Percentiles rank a stretch among this genome's conserved stretches.
phyloP scores from a whole-genome alignment of 2,888 invertebrate genomes.

The Gastrophysa polygoni region DNA sequence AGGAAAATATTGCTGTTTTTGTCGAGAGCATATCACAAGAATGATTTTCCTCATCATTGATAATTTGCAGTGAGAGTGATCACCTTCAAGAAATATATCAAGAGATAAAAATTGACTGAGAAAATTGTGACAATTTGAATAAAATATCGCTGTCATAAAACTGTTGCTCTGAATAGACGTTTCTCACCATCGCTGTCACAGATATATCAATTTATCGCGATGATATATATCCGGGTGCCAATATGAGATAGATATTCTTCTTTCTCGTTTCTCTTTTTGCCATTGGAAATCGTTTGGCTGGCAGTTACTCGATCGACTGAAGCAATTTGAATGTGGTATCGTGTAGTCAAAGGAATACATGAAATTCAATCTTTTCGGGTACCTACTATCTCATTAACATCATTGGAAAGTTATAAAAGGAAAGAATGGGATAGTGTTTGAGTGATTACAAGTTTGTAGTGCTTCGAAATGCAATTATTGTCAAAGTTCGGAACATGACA shows the following conservation, averaged over 20 bases:
- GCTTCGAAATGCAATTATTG: too few species aligned
- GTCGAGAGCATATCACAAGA: too few species aligned
- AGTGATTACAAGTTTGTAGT: too few species aligned
- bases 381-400: background rate
- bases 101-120: too few species aligned
- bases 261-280: background rate
- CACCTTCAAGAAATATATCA: too few species aligned
- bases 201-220: background rate
- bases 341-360: background rate
- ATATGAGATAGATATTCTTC: background rate
- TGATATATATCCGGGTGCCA: background rate
- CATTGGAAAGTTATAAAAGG: background rate
- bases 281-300: background rate
- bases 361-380: background rate
- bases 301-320: background rate
- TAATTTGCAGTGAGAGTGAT: too few species aligned
- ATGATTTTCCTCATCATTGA: too few species aligned
- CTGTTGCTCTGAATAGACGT: background rate
- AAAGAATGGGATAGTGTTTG: too few species aligned
- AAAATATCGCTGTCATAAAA: too few species aligned
- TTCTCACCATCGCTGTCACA: background rate
- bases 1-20: too few species aligned
- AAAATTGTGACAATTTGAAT: too few species aligned
- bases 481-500: too few species aligned
- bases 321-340: background rate